phyloP scores from a whole-genome alignment of 1,140 invertebrate genomes.

The Anastrepha ludens region DNA sequence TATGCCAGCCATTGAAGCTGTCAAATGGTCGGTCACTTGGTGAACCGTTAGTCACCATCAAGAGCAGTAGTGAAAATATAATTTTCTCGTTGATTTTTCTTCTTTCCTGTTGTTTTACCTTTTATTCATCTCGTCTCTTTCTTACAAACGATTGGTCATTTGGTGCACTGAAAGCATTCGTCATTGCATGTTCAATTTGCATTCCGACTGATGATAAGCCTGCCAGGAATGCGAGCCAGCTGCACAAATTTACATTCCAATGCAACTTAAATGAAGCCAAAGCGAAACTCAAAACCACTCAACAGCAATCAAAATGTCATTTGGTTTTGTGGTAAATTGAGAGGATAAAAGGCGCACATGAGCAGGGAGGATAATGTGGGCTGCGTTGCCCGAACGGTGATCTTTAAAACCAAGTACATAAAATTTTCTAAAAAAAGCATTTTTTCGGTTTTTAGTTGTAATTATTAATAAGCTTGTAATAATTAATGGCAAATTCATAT shows the following conservation, averaged over 20 bases:
- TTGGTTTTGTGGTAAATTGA: background rate
- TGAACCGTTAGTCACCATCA: slow-evolving; percentile 23
- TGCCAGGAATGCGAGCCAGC: background rate
- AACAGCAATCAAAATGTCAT: background rate
- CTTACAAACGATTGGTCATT: background rate
- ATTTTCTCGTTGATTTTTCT: background rate
- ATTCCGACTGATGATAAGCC: background rate
- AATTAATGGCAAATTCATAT: too few relatives aligned
- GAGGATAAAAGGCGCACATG: background rate
- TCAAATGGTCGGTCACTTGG: background rate
- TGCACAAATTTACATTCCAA: background rate
- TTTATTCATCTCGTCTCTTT: background rate
- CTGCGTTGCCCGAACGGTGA: too few relatives aligned
- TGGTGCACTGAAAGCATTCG: slow-evolving; percentile 29
- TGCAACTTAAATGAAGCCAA: background rate
- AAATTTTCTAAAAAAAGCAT: too few relatives aligned
- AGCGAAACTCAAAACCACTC: background rate
- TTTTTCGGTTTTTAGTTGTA: too few relatives aligned
- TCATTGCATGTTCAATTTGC: slow-evolving; percentile 29
- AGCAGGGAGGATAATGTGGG: too few relatives aligned
- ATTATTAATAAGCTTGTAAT: too few relatives aligned
- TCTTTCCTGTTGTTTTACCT: background rate
- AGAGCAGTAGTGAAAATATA: background rate
- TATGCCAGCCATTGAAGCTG: background rate
- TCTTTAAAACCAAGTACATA: too few relatives aligned